phyloP scores from a whole-genome alignment of 2,113 vertebrate species.

The Ranitomeya variabilis region DNA sequence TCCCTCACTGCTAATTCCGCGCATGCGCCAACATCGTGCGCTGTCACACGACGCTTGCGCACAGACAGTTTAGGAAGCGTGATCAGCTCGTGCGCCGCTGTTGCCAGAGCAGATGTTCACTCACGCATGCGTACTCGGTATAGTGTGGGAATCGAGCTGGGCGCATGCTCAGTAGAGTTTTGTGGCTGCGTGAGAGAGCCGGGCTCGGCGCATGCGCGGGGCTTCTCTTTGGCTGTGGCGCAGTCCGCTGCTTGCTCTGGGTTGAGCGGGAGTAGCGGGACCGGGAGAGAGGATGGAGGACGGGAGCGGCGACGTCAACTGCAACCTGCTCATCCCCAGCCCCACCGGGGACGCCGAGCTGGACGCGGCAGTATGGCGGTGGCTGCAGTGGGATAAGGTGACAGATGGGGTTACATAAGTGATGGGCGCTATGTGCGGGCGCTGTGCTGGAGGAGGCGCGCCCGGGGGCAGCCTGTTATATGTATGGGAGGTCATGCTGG shows the following conservation, averaged over 20 bases:
- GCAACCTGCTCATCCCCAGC: slow-evolving; percentile 69
- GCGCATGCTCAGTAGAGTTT: background rate
- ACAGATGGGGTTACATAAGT: slow-evolving; percentile 36
- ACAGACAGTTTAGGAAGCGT: no score
- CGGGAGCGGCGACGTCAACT: slow-evolving; percentile 75
- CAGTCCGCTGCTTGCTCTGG: background rate
- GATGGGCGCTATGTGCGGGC: background rate
- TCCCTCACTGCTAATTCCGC: background rate
- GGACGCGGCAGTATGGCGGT: slow-evolving; percentile 79
- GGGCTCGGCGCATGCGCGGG: background rate
- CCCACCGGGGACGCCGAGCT: slow-evolving; percentile 81
- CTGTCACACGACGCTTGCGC: no score
- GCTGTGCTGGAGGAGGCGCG: no score
- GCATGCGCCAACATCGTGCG: background rate
- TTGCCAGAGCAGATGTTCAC: background rate
- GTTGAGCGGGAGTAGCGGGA: background rate
- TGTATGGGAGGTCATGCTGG: background rate
- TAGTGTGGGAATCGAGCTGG: background rate
- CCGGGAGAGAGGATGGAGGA: slow-evolving; percentile 69
- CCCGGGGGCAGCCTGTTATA: background rate
- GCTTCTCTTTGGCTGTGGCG: background rate
- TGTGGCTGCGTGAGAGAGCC: background rate
- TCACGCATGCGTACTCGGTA: background rate
- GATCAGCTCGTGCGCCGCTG: background rate
- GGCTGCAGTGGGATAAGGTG: slow-evolving; percentile 90